Conservation (phyloP, 1,140 invertebrate genomes). For the Eriosoma lanigerum region DNA sequence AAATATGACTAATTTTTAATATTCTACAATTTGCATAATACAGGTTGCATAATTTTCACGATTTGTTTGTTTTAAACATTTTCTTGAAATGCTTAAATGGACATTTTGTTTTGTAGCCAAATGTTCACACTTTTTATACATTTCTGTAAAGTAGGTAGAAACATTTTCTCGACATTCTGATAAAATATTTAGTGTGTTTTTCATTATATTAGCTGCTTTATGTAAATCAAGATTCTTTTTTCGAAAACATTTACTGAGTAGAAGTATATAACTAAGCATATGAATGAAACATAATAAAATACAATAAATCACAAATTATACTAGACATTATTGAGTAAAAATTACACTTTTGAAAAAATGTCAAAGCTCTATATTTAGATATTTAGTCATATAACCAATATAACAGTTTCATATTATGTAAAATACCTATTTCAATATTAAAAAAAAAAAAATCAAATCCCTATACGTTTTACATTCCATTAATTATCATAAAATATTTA, state of each 20-base stretch:
- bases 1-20: not conserved
- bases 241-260: conserved; percentile 13
- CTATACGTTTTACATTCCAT: too few relatives aligned
- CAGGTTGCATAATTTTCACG: not conserved
- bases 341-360: too few relatives aligned
- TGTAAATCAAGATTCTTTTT: conserved; percentile 16
- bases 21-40: not conserved
- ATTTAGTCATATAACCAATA: too few relatives aligned
- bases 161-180: not conserved
- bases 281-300: not conserved
- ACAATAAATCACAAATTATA: too few relatives aligned
- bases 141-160: not conserved
- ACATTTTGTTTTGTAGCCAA: not conserved
- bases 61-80: conserved; percentile 1
- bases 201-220: conserved; percentile 14
- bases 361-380: too few relatives aligned
- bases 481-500: too few relatives aligned
- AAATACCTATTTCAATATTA: too few relatives aligned
- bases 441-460: too few relatives aligned
- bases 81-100: not conserved
- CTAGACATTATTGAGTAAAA: too few relatives aligned
- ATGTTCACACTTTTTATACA: too few relatives aligned
- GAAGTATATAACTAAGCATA: not conserved
- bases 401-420: too few relatives aligned
- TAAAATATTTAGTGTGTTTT: conserved; percentile 7